Conservation (phyloP, 2,113 vertebrate genomes). For the Callorhinus ursinus region DNA sequence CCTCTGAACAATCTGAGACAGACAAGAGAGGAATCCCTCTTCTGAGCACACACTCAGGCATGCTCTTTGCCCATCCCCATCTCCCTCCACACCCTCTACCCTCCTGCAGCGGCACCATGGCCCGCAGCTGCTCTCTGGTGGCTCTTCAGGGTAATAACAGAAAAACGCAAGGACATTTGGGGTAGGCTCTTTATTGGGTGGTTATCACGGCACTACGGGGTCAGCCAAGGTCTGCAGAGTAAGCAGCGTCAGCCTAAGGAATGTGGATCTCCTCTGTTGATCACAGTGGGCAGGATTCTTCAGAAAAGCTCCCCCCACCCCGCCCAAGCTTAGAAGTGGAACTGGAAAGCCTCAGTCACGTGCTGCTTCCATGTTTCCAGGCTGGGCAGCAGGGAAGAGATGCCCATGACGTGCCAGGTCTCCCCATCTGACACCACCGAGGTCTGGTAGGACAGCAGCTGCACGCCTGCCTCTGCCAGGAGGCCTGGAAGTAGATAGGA, state of each 20-base stretch:
- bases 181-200: conserved; percentile 57
- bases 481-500: conserved; percentile 84
- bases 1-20: neutral
- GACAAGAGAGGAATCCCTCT: too few relatives aligned
- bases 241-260: neutral
- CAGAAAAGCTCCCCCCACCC: neutral
- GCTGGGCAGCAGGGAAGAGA: conserved; percentile 86
- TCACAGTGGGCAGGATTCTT: neutral
- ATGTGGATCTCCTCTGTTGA: too few relatives aligned
- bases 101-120: accelerated
- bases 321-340: conserved; percentile 84
- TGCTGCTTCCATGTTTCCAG: conserved; percentile 86
- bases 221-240: neutral
- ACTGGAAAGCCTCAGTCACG: conserved; percentile 88
- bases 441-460: conserved; percentile 91
- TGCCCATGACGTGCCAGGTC: conserved; percentile 90
- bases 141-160: neutral
- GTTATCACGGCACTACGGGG: neutral
- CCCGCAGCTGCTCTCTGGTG: conserved; percentile 1
- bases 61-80: accelerated
- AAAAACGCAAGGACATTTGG: accelerated
- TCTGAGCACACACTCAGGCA: too few relatives aligned
- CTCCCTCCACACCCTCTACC: accelerated
- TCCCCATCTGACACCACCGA: conserved; percentile 84
- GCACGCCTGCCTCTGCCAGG: conserved; percentile 86